A percentile compares a stretch with the other conserved stretches of the same genome.
phyloP scores from a whole-genome alignment of 2,888 invertebrate species.

The Coleophora deauratella region DNA sequence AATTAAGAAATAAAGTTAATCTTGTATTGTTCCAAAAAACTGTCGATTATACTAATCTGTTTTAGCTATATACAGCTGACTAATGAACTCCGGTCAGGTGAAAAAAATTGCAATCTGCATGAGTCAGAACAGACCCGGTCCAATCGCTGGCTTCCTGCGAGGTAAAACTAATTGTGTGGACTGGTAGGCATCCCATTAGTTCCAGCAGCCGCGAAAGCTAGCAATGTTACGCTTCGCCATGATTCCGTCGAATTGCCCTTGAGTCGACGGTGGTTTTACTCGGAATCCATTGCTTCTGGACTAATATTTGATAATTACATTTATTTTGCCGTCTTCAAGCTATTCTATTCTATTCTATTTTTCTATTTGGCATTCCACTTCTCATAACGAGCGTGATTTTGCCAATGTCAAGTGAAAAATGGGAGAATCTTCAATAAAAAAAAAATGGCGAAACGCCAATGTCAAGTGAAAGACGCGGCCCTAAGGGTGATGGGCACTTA shows the following conservation, averaged over 20 bases:
- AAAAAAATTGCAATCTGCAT: slow-evolving; percentile 35
- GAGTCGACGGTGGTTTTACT: slow-evolving; percentile 12
- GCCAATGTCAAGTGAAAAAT: too few relatives aligned
- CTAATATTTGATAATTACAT: slow-evolving; percentile 26
- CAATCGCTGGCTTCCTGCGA: slow-evolving; percentile 57
- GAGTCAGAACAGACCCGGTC: slow-evolving; percentile 42
- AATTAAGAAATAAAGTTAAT: too few relatives aligned
- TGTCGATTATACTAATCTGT: too few relatives aligned
- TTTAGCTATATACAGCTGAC: too few relatives aligned
- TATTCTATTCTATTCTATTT: too few relatives aligned
- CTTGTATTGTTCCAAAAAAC: too few relatives aligned
- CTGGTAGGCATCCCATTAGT: slow-evolving; percentile 51
- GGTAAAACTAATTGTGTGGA: slow-evolving; percentile 52
- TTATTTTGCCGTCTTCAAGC: slow-evolving; percentile 6
- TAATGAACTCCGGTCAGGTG: slow-evolving; percentile 28
- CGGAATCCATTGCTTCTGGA: slow-evolving; percentile 4
- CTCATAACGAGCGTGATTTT: too few relatives aligned
- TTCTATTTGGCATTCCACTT: too few relatives aligned
- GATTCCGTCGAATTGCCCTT: slow-evolving; percentile 31
- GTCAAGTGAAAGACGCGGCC: too few relatives aligned
- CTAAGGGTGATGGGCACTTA: too few relatives aligned
- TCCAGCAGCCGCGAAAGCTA: slow-evolving; percentile 51
- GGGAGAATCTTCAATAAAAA: too few relatives aligned
- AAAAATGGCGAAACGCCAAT: too few relatives aligned
- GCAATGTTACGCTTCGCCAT: slow-evolving; percentile 34